These are phyloP conservation scores for Anthophora plumipes DNA, from an alignment of 2,888 invertebrate genomes.

Conservation along the genomic window DNA sequence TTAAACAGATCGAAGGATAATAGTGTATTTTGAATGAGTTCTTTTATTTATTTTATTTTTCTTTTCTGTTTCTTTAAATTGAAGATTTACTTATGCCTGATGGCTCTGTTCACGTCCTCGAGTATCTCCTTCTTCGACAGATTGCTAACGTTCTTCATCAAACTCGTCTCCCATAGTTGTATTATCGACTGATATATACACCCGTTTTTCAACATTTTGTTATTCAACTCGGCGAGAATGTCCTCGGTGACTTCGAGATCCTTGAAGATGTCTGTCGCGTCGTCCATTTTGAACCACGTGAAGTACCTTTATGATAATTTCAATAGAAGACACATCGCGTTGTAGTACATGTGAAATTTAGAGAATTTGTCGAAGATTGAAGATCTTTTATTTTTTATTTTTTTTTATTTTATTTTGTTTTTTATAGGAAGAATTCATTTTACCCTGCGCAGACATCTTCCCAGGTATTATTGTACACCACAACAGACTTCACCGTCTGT, in stretches of 20 bases:
- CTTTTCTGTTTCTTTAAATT: no score
- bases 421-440: constrained; percentile 50
- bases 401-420: no score
- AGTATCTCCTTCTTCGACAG: constrained; percentile 74
- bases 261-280: constrained; percentile 49
- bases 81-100: constrained; percentile 75
- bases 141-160: constrained; percentile 62
- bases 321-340: not conserved
- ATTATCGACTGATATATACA: constrained; percentile 82
- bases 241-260: constrained; percentile 64
- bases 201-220: constrained; percentile 71
- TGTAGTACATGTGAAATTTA: no score
- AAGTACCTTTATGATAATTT: constrained; percentile 75
- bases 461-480: constrained; percentile 79
- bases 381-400: no score
- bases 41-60: no score
- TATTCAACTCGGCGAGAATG: constrained; percentile 71
- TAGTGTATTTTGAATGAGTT: no score
- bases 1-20: not conserved
- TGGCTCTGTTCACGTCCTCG: constrained; percentile 74
- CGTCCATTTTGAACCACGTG: constrained; percentile 78
- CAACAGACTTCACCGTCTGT: constrained; percentile 73
- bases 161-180: constrained; percentile 76
- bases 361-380: no score
- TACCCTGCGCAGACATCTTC: constrained; percentile 83